Percentiles rank a stretch among this genome's conserved stretches.
Conservation (phyloP, 1,140 invertebrate genomes). For the Diprion similis region DNA sequence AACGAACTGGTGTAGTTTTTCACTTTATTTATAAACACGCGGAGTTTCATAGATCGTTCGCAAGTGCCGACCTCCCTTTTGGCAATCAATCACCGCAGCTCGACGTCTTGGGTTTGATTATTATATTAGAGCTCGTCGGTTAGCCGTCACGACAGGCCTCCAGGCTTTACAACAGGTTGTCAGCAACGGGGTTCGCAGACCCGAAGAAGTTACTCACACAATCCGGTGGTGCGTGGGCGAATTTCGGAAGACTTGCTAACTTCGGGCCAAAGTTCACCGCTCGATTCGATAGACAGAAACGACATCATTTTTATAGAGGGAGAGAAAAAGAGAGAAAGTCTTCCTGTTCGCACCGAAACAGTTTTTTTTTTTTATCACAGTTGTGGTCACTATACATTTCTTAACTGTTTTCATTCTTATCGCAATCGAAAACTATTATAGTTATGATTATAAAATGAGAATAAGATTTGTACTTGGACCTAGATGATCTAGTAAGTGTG, state of each 20-base stretch:
- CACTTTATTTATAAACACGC: not conserved
- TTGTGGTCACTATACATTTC: no score
- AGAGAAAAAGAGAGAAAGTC: not conserved
- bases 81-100: not conserved
- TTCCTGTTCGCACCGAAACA: no score
- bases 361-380: no score
- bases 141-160: not conserved
- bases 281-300: not conserved
- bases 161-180: not conserved
- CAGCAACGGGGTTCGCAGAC: not conserved
- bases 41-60: not conserved
- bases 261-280: not conserved
- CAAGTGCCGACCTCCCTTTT: not conserved
- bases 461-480: no score
- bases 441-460: no score
- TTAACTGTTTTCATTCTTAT: no score
- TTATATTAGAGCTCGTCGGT: not conserved
- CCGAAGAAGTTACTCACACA: not conserved
- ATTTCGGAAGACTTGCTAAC: not conserved
- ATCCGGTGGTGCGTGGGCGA: not conserved
- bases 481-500: no score
- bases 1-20: not conserved
- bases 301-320: not conserved
- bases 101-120: not conserved
- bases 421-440: no score